Evolutionary conservation across 2,888 invertebrate species (phyloP).

Genomic region (Oscheius myriophilus): DNA sequence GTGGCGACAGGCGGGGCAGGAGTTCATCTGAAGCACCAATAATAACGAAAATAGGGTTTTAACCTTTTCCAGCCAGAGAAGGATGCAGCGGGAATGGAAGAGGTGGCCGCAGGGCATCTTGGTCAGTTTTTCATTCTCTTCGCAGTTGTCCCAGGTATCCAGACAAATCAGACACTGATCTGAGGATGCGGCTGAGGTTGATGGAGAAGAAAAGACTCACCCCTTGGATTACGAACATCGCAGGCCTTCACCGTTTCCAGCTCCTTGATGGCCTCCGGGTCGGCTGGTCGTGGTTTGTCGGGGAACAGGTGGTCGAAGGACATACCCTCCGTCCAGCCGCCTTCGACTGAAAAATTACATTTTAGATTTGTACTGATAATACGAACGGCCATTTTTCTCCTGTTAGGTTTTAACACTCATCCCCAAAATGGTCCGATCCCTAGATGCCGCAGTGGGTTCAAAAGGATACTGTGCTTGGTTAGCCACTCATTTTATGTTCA

Average conservation of each 20-base stretch:
- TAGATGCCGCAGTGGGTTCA: no score
- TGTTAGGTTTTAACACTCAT: no score
- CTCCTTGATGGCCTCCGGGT: slow-evolving; percentile 16
- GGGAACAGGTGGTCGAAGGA: slow-evolving; percentile 19
- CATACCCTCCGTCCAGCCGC: slow-evolving; percentile 16
- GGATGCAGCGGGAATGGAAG: slow-evolving; percentile 32
- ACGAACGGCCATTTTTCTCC: neutral
- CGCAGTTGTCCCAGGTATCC: slow-evolving; percentile 19
- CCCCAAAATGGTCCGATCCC: no score
- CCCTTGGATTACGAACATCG: slow-evolving; percentile 7
- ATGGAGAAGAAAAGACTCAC: neutral
- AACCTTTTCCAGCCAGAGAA: slow-evolving; percentile 35
- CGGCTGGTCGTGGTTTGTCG: slow-evolving; percentile 3
- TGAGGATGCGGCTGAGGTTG: neutral
- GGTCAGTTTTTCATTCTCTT: slow-evolving; percentile 3
- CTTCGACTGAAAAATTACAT: neutral
- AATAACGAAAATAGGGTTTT: neutral
- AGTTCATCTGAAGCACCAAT: slow-evolving; percentile 29
- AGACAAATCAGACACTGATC: slow-evolving; percentile 34
- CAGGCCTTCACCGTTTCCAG: neutral
- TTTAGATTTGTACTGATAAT: neutral
- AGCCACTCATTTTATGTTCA: no score
- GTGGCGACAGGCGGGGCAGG: slow-evolving; percentile 34
- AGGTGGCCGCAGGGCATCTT: slow-evolving; percentile 37
- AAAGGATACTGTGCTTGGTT: no score